A percentile compares a stretch with the other conserved stretches of the same genome.
phyloP scores from a whole-genome alignment of 2,113 vertebrate genomes.

The Chinchilla lanigera region DNA sequence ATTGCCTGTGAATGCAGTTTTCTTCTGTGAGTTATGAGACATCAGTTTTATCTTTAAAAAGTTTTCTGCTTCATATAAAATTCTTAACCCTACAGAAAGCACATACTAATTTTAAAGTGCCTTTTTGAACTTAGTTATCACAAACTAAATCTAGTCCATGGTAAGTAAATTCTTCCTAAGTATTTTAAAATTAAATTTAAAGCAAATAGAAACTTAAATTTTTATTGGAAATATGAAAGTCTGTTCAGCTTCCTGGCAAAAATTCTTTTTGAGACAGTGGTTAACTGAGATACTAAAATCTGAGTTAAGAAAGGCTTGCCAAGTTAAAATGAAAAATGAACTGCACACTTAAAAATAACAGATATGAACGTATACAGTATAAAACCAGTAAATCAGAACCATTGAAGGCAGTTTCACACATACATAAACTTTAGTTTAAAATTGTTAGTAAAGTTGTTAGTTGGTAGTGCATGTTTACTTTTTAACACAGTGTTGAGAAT shows the following conservation, averaged over 20 bases:
- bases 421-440: not conserved
- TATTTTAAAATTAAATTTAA: constrained; percentile 8
- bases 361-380: not conserved
- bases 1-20: not conserved
- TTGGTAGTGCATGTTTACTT: not conserved
- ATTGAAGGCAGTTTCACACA: not conserved
- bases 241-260: not conserved
- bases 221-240: not conserved
- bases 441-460: not conserved
- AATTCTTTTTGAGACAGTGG: not conserved
- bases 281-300: not conserved
- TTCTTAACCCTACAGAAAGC: not conserved
- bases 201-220: not conserved
- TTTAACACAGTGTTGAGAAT: not conserved
- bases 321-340: not conserved
- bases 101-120: constrained; percentile 8
- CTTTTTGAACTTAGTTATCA: not conserved
- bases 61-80: not conserved
- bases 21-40: not conserved
- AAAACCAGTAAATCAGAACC: not conserved
- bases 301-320: not conserved
- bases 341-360: not conserved
- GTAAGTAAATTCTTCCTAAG: not conserved
- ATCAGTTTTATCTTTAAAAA: not conserved
- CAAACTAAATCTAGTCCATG: not conserved